These are phyloP conservation scores for Sebastes hubbsi DNA, from an alignment of 2,797 vertebrate species.

Conservation along the genomic window DNA sequence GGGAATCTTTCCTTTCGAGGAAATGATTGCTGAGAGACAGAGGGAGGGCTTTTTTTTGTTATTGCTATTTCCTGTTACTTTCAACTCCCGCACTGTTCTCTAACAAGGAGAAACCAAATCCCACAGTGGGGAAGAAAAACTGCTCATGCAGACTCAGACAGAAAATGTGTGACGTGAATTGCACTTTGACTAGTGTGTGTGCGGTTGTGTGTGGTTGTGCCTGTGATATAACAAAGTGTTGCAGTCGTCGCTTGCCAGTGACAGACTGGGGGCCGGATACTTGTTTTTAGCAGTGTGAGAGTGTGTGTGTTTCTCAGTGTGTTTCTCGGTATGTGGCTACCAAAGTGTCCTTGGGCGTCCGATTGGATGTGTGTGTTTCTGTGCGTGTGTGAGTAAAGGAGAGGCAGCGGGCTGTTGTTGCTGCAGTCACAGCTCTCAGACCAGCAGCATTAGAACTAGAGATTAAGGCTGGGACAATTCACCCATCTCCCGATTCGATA, in stretches of 20 bases:
- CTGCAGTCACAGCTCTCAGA: conserved; percentile 28
- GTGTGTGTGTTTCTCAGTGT: conserved; percentile 30
- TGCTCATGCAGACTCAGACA: conserved; percentile 55
- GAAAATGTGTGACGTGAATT: conserved; percentile 56
- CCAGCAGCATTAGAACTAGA: conserved; percentile 28
- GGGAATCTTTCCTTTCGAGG: conserved; percentile 24
- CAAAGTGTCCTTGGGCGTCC: conserved; percentile 46
- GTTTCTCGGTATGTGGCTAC: conserved; percentile 9
- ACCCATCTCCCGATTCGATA: neutral
- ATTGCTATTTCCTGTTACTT: conserved; percentile 49
- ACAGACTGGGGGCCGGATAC: conserved; percentile 57
- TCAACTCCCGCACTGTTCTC: conserved; percentile 40
- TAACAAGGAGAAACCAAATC: conserved; percentile 58
- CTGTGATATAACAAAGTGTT: conserved; percentile 64
- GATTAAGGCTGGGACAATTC: neutral
- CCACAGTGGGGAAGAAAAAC: conserved; percentile 48
- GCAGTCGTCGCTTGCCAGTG: conserved; percentile 38
- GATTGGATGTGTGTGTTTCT: conserved; percentile 23
- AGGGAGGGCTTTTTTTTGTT: conserved; percentile 18
- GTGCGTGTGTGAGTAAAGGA: conserved; percentile 19
- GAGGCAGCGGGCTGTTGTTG: conserved; percentile 29
- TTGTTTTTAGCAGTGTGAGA: conserved; percentile 37
- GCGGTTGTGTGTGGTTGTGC: conserved; percentile 26
- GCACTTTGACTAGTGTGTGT: conserved; percentile 39
- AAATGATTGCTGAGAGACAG: conserved; percentile 34